A percentile compares a stretch with the other conserved stretches of the same genome.
Conservation (phyloP, 1,140 invertebrate genomes). For the Portunus trituberculatus region DNA sequence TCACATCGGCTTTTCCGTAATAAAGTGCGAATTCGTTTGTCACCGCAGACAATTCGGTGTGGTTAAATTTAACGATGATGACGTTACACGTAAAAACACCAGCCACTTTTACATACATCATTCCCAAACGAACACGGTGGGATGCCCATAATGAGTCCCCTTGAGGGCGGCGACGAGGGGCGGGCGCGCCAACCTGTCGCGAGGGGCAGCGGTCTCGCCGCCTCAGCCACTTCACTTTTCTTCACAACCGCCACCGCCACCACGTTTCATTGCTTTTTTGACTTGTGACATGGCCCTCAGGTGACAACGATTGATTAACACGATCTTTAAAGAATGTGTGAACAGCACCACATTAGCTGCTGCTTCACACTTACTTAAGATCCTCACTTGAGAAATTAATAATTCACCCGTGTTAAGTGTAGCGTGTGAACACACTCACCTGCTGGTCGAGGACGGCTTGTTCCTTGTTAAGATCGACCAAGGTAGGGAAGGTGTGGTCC, state of each 20-base stretch:
- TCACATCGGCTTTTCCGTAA: no score
- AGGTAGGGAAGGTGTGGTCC: constrained; percentile 68
- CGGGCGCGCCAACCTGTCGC: constrained; percentile 5
- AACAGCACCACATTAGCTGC: no score
- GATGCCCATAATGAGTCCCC: background rate
- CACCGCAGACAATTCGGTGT: no score
- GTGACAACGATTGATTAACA: background rate
- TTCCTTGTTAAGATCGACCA: constrained; percentile 71
- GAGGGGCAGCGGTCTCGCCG: background rate
- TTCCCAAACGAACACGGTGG: background rate
- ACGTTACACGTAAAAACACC: no score
- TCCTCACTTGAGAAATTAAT: background rate
- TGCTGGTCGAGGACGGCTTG: constrained; percentile 69
- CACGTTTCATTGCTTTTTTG: no score
- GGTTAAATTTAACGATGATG: no score
- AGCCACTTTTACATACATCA: background rate
- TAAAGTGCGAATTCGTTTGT: no score
- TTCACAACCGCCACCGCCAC: background rate
- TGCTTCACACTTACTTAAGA: background rate
- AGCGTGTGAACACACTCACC: constrained; percentile 42
- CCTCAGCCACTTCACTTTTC: background rate
- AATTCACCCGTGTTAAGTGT: background rate
- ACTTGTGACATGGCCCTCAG: background rate
- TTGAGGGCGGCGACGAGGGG: background rate
- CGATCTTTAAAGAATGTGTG: no score